Percentiles rank a stretch among this genome's conserved stretches.
These are phyloP conservation scores for Geodia barretti DNA, from an alignment of 37 sponge, comb jelly and placozoan species.

Conservation along the genomic window DNA sequence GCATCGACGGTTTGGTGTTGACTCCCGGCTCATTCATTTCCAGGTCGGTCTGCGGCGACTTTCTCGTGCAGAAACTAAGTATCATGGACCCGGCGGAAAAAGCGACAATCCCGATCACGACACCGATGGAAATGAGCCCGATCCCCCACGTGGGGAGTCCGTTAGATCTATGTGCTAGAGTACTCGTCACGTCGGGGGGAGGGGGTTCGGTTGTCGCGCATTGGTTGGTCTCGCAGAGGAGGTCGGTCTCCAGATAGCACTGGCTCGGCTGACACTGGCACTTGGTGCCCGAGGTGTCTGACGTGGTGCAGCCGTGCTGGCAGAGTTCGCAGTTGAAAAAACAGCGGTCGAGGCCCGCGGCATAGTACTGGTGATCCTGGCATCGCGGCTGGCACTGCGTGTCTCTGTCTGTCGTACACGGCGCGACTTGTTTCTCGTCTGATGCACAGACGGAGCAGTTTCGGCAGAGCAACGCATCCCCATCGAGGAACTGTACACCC, in stretches of 20 bases:
- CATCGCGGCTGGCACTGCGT: neutral
- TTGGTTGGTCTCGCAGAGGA: neutral
- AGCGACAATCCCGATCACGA: conserved; percentile 58
- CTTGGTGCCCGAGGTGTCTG: neutral
- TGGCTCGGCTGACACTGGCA: too few relatives aligned
- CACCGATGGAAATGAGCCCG: conserved; percentile 61
- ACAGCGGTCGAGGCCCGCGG: neutral
- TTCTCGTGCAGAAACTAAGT: conserved; percentile 38
- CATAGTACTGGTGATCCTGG: neutral
- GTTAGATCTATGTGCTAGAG: neutral
- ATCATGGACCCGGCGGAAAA: conserved; percentile 54
- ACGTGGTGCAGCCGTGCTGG: neutral
- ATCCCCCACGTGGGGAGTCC: conserved; percentile 39
- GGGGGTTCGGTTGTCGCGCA: neutral
- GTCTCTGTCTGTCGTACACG: neutral
- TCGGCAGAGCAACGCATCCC: too few relatives aligned
- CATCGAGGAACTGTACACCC: too few relatives aligned
- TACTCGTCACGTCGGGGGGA: neutral
- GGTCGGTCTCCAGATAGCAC: neutral
- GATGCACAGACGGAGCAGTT: neutral
- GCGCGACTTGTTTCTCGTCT: neutral
- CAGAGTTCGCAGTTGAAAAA: neutral
- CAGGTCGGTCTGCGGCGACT: neutral
- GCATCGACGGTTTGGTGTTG: neutral
- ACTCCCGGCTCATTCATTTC: neutral